Evolutionary conservation across 2,888 invertebrate genomes (phyloP), one percentile per base, ranked within the genome.

Genomic region (Digitonthophagus gazella): DNA sequence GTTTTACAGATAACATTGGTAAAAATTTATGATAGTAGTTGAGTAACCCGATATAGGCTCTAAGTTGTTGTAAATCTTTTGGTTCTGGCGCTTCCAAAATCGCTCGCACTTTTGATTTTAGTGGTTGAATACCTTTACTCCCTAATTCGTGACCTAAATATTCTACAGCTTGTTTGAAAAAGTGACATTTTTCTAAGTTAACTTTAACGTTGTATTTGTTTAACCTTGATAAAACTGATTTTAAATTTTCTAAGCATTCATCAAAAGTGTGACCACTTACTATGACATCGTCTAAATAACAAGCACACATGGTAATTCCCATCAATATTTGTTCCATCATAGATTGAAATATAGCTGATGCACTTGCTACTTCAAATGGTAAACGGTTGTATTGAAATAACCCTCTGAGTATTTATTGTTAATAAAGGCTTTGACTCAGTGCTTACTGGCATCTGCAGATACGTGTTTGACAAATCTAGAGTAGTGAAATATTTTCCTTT

Each of bases 91-190:
- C 71, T 5, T 73, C 57, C 0, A 15, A 19, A 19, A 73, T 69
- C 61, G 68, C 71, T 16, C 16, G 11, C 8, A 69, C 6, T 58
- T 72, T 72, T 16, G 19, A 63, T 66, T 72, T 71, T 0, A 76
- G 55, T 67, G 81, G 79, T 55, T 76, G 73, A 70, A 79, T 79
- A 3, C 78, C 79, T 11, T 71, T 63, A n/a, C 19, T n/a, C 54
- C 61, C 63, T 16, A 69, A 18, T n/a, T n/a, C 5, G 61, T 70
- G 69, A 15, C 71, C 69, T n/a, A 71, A 20, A 55, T 66, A 61
- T 16, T 69, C 66, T 11, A 71, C 68, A 22, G 18, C 64, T 44
- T 3, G 15, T 20, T 22, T n/a, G 15, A 63, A 71, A 22, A 71
- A 71, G 6, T 66, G 22, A 64, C 68, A 65, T 68, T 71, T 71